Evolutionary conservation across 1,140 invertebrate species (phyloP), one percentile per base, ranked within the genome.

Genomic region (Bombus polaris): DNA sequence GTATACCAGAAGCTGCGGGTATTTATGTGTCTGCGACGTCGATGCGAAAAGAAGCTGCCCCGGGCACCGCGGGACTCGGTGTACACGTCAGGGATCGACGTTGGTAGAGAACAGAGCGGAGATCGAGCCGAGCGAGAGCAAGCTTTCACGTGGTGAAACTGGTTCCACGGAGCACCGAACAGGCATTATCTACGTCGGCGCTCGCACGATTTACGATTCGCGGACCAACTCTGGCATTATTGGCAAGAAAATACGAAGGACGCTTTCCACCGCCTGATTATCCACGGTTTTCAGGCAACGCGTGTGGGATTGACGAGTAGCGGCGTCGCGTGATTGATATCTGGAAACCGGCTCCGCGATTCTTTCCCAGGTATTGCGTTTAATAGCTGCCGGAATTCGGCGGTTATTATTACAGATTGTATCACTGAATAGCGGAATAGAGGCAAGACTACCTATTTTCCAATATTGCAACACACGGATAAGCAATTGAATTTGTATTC

Each of bases 11-110:
- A 83, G 75, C 76, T 32, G 65, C 72, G 78, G 42, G 73, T 90
- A 90, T 89, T 90, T 89, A 87, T 88, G 82, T 68, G 76, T 91
- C 53, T 82, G 74, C 77, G 65, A 88, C 74, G 72, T 68, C 47
- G 86, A 84, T 81, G 73, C 62, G 71, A 70, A 74, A 84, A 80
- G 78, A 76, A 68, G 70, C 81, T n/a, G 82, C 86, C 75, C 39
- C 37, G 39, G 39, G 74, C 73, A 28, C 78, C 62, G 62, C 35
- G n/a, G 59, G 57, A 22, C 62, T 37, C 57, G 59, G 62, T 47
- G 77, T 72, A 62, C 73, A 72, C 73, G 81, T 87, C 77, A 76
- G 66, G 76, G 62, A 89, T 86, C 84, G 70, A 76, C 59, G 84
- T 86, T 89, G 80, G 73, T n/a, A 62, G 47, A 57, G 82, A 62